Evolutionary conservation across 1,140 invertebrate genomes (phyloP), one percentile per base, ranked within the genome.

Genomic region (Euwallacea fornicatus): DNA sequence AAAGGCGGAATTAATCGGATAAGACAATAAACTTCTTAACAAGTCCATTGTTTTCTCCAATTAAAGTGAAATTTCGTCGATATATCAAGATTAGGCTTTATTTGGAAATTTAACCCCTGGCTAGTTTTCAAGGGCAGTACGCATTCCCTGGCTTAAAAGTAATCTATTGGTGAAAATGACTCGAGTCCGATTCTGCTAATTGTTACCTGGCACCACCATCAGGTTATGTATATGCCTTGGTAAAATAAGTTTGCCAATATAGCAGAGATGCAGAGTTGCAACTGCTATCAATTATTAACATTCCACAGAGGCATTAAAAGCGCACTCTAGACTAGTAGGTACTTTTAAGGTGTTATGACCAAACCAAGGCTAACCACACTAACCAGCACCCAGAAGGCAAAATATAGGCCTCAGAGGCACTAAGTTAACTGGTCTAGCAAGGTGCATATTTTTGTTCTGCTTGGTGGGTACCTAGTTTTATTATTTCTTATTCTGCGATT

Each of bases 341-440:
- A 53, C 58, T 69, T 59, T 69, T 69, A 69, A 69, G 67, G 67
- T 46, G 56, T 62, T 60, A 69, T 62, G 41, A 44, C 46, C 58
- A 33, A 54, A 69, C 67, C 67, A 69, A 69, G 67, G 67, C 44
- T 62, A 69, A 69, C 67, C 67, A 62, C 58, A 59, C 44, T 62
- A 69, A 69, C 67, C 67, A 62, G 67, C 58, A 69, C 58, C 67
- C 41, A 47, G 41, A 69, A 69, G 67, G 67, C 67, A 69, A 69
- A 69, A 69, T 69, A 69, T 69, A 69, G 67, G 50, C 67, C 67
- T 69, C 16, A 69, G 47, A 56, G 67, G 59, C 58, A 62, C 67
- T 69, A 62, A 69, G 67, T 54, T 69, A 69, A 54, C 55, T 43
- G 41, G 59, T 62, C 67, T 62, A 62, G 59, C 67, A 62, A 69